These are phyloP conservation scores for Lasioglossum malachurum DNA, from an alignment of 2,888 invertebrate species.

Conservation along the genomic window DNA sequence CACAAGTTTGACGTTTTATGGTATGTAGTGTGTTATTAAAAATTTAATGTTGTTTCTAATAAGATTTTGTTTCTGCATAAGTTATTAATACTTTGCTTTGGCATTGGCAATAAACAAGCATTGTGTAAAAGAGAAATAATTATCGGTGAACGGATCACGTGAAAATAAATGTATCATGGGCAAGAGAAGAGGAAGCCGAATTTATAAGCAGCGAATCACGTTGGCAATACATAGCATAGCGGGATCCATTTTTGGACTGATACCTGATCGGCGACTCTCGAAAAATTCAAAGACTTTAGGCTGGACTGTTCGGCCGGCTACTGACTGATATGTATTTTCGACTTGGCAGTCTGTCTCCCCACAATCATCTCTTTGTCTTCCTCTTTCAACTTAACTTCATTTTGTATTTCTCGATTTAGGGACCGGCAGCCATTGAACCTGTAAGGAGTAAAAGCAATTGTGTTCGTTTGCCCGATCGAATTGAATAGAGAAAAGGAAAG, in stretches of 20 bases:
- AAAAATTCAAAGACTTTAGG: constrained; percentile 81
- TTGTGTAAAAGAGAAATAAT: neutral
- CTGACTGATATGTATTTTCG: constrained; percentile 80
- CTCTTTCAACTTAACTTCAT: constrained; percentile 33
- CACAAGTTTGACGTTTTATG: neutral
- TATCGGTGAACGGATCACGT: neutral
- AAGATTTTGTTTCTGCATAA: too few species aligned
- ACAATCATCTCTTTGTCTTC: constrained; percentile 38
- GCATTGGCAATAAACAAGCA: neutral
- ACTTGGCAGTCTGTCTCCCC: constrained; percentile 72
- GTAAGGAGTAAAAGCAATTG: constrained; percentile 12
- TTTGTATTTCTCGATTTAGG: constrained; percentile 37
- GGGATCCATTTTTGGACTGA: constrained; percentile 77
- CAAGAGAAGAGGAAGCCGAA: constrained; percentile 22
- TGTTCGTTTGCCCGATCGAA: neutral
- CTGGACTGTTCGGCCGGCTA: constrained; percentile 59
- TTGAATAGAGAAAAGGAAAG: neutral
- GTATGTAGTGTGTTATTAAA: neutral
- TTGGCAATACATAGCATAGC: constrained; percentile 40
- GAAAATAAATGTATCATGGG: neutral
- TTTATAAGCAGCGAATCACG: constrained; percentile 48
- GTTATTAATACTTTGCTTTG: neutral
- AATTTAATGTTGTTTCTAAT: neutral
- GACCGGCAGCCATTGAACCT: constrained; percentile 41
- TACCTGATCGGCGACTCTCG: constrained; percentile 83